Evolutionary conservation across 2,797 vertebrate genomes (phyloP).

Genomic region (Urocyon cinereoargenteus): DNA sequence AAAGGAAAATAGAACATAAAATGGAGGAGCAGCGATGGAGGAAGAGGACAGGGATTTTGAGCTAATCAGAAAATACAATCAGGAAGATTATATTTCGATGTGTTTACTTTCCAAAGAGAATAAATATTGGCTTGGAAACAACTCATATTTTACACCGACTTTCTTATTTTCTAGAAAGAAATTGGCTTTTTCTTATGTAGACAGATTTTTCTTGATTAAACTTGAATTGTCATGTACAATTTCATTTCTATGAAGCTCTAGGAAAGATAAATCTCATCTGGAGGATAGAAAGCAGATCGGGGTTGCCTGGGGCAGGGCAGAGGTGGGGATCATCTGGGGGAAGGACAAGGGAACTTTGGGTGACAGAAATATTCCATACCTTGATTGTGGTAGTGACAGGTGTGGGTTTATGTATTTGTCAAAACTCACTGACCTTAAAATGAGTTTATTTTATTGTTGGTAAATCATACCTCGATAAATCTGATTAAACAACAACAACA

Average conservation of each 20-base stretch:
- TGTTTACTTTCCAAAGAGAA: conserved; percentile 11
- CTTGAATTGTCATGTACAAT: neutral
- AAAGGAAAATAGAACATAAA: neutral
- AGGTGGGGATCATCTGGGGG: neutral
- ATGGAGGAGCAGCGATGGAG: neutral
- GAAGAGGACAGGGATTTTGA: neutral
- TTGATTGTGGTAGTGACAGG: neutral
- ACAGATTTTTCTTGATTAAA: neutral
- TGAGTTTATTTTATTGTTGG: neutral
- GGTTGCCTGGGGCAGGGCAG: neutral
- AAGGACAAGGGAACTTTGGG: neutral
- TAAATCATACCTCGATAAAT: neutral
- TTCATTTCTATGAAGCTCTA: neutral
- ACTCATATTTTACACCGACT: neutral
- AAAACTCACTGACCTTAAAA: neutral
- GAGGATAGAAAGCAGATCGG: neutral
- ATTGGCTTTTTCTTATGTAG: neutral
- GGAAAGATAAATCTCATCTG: neutral
- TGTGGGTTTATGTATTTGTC: neutral
- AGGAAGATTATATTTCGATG: neutral
- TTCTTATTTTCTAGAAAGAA: neutral
- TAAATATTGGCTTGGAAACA: neutral
- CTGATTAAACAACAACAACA: neutral
- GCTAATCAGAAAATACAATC: neutral
- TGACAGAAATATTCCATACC: neutral